phyloP scores from a whole-genome alignment of 23 tunicate species.

The Styela plicata region DNA sequence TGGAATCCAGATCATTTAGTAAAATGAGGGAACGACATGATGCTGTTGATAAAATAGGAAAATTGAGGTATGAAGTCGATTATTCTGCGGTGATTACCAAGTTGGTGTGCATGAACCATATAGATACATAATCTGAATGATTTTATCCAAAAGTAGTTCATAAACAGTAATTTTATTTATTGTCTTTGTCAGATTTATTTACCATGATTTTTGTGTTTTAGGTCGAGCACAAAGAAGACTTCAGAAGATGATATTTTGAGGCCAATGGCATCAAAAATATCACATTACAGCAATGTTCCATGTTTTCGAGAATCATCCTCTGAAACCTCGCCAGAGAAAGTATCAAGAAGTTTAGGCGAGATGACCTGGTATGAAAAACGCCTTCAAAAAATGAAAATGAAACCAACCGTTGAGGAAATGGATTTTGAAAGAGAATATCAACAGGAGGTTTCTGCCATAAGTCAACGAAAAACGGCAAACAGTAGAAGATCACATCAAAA shows the following conservation, averaged over 20 bases:
- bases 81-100: too few relatives aligned
- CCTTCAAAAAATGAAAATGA: slow-evolving; percentile 5
- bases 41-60: not conserved
- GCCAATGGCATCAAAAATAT: slow-evolving; percentile 61
- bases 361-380: slow-evolving; percentile 15
- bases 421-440: not conserved
- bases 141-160: too few relatives aligned
- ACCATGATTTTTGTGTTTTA: too few relatives aligned
- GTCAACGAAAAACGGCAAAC: too few relatives aligned
- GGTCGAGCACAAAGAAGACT: slow-evolving; percentile 16
- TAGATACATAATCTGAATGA: too few relatives aligned
- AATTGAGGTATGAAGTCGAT: not conserved
- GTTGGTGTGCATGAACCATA: too few relatives aligned
- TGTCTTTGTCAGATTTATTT: too few relatives aligned
- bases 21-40: not conserved
- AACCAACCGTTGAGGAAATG: not conserved
- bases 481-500: too few relatives aligned
- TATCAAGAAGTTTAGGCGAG: too few relatives aligned
- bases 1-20: not conserved
- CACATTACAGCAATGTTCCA: slow-evolving; percentile 45
- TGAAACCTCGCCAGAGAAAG: not conserved
- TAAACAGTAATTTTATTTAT: too few relatives aligned
- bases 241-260: slow-evolving; percentile 73
- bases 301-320: not conserved
- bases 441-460: not conserved